These are phyloP conservation scores for Syngnathoides biaculeatus DNA, from an alignment of 2,113 vertebrate species.

Conservation along the genomic window DNA sequence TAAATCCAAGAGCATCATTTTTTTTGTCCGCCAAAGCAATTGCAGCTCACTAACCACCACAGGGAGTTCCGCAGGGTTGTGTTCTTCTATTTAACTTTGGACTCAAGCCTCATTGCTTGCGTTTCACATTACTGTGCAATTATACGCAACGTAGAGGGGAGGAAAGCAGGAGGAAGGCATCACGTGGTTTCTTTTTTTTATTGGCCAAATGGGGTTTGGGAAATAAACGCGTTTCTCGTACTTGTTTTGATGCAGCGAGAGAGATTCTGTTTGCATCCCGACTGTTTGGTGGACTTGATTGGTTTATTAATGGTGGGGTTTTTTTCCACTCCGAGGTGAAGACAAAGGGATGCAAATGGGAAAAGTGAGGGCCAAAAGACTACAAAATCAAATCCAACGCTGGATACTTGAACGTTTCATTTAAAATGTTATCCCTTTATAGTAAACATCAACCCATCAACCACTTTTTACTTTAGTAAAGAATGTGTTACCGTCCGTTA, in stretches of 20 bases:
- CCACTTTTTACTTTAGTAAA: background rate
- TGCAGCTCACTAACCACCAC: background rate
- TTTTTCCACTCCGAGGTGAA: background rate
- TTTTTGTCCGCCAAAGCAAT: background rate
- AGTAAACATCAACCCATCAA: background rate
- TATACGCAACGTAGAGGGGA: constrained; percentile 4
- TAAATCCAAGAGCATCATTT: background rate
- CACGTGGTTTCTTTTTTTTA: background rate
- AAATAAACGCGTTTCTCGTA: background rate
- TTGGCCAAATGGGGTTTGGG: background rate
- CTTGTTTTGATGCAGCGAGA: constrained; percentile 1
- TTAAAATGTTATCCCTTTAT: background rate
- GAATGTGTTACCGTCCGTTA: background rate
- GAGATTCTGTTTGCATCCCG: background rate
- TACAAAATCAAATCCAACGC: background rate
- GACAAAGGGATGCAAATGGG: background rate
- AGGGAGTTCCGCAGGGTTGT: background rate
- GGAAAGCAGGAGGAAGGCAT: background rate
- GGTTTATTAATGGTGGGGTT: background rate
- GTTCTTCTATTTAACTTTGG: background rate
- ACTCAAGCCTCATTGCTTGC: background rate
- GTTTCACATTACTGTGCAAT: background rate
- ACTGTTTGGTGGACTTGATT: background rate
- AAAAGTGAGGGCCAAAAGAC: background rate
- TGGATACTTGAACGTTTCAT: background rate